Conservation (phyloP, 1,140 invertebrate species). For the Listronotus oregonensis region DNA sequence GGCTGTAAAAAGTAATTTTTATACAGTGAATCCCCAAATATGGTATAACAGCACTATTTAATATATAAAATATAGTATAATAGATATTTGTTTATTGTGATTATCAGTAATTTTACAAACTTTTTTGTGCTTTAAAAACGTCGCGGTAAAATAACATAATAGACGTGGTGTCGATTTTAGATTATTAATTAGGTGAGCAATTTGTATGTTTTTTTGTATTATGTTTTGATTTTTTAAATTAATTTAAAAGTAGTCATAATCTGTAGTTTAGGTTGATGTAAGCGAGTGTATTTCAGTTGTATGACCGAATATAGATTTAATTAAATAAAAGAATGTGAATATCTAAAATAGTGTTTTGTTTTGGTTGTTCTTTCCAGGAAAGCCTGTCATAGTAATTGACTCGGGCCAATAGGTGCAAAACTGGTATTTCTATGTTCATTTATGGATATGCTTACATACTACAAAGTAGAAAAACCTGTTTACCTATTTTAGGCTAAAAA, state of each 20-base stretch:
- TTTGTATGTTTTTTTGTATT: conserved; percentile 27
- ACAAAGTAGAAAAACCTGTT: too few relatives aligned
- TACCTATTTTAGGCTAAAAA: too few relatives aligned
- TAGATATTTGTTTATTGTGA: neutral
- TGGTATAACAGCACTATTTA: too few relatives aligned
- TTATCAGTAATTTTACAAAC: neutral
- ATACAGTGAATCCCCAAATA: too few relatives aligned
- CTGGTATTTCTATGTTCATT: too few relatives aligned
- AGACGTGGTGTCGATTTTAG: conserved; percentile 3
- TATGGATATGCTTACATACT: too few relatives aligned
- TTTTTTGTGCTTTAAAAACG: too few relatives aligned
- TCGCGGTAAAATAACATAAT: neutral
- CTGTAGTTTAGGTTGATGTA: conserved; percentile 18
- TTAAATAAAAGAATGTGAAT: conserved; percentile 4
- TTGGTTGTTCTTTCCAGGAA: too few relatives aligned
- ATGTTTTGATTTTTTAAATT: conserved; percentile 8
- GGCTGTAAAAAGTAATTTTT: neutral
- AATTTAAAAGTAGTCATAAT: conserved; percentile 17
- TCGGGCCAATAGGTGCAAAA: too few relatives aligned
- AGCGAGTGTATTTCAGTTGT: conserved; percentile 22
- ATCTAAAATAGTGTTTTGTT: neutral
- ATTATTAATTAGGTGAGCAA: conserved; percentile 11
- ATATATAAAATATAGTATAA: too few relatives aligned
- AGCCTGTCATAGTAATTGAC: too few relatives aligned
- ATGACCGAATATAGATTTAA: too few relatives aligned